phyloP scores from a whole-genome alignment of 2,797 vertebrate species.

The Acropternis orthonyx region DNA sequence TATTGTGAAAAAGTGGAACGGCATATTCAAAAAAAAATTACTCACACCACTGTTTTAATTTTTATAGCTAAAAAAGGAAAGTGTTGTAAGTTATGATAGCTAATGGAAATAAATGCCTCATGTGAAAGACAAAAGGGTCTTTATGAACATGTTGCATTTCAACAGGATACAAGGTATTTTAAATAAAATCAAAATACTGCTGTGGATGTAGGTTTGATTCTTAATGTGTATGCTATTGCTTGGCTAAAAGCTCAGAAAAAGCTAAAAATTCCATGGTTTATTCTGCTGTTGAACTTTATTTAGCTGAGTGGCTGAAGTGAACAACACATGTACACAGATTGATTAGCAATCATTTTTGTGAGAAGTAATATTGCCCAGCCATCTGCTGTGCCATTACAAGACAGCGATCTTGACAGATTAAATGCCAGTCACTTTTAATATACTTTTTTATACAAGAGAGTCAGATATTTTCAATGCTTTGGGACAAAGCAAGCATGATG shows the following conservation, averaged over 20 bases:
- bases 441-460: neutral
- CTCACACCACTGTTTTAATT: neutral
- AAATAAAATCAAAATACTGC: neutral
- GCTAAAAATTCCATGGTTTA: neutral
- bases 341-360: conserved; percentile 50
- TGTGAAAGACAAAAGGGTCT: neutral
- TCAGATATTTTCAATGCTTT: neutral
- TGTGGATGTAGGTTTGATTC: neutral
- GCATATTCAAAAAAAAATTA: neutral
- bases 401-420: conserved; percentile 46
- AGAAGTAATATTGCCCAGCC: conserved; percentile 39
- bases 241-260: neutral
- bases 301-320: conserved; percentile 41
- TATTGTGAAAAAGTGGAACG: neutral
- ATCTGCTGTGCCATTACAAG: conserved; percentile 51
- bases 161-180: neutral
- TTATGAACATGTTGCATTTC: neutral
- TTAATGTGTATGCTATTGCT: neutral
- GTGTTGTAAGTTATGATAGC: neutral
- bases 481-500: neutral
- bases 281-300: conserved; percentile 42
- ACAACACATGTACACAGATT: conserved; percentile 11
- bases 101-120: neutral
- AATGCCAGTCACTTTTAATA: neutral
- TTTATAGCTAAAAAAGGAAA: neutral